Evolutionary conservation across 2,113 vertebrate species (phyloP), one percentile per base, ranked within the genome.

Genomic region (Eleginops maclovinus): DNA sequence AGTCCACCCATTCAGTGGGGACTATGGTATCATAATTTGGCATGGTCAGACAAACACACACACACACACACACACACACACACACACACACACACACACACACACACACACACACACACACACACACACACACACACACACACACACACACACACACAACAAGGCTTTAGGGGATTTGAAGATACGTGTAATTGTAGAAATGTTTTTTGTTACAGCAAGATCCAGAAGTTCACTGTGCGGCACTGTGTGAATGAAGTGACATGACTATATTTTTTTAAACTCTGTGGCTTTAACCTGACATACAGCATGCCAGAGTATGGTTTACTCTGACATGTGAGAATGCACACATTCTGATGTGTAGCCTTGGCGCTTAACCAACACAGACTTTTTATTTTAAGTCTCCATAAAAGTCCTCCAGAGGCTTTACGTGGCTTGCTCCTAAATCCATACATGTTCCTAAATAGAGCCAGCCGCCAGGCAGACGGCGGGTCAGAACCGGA

Each of bases 1-100:
- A 80, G 81, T 88, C 89, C 90, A 74, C 92, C 92, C 90, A 89
- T 88, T 88, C 92, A 89, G 60, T 4, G 44, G 92, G 89, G 90
- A 93, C 80, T 5, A 90, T 87, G 88, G 24, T 79, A 81, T 90
- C 91, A 92, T 87, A 54, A 75, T 77, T 82, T 91, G 89, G 89
- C 86, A 71, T 16, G n/a, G 28, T 51, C 47, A 76, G n/a, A 85
- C 46, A 54, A 51, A 51, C 59, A 43, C 31, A 44, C n/a, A 61
- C n/a, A 58, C 63, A 50, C 36, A 49, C 46, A 65, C 53, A n/a
- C 64, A 68, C 13, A 46, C 40, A 47, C 21, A 63, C 46, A 55
- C 15, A 64, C 43, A 49, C 56, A 50, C 41, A 73, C 40, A 43
- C 63, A 77, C 64, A 55, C 63, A 51, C 44, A 49, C 46, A 65